These are phyloP conservation scores for Anolis carolinensis DNA, from an alignment of 2,113 vertebrate species.

Conservation along the genomic window DNA sequence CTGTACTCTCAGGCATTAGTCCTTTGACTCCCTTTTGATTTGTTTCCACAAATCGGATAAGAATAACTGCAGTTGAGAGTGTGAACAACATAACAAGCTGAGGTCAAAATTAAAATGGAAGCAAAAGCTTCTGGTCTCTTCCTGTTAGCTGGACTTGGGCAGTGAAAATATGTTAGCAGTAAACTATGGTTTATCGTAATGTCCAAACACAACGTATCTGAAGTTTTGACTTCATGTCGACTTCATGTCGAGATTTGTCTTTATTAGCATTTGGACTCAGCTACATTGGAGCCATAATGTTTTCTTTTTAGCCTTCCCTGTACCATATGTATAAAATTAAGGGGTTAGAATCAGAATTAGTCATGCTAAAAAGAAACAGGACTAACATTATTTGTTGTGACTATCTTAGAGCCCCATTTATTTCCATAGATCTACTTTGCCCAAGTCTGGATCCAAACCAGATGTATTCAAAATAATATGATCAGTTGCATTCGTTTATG, in stretches of 20 bases:
- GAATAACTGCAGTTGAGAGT: not conserved
- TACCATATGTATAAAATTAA: not conserved
- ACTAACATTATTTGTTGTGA: not conserved
- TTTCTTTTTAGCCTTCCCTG: not conserved
- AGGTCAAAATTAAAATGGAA: not conserved
- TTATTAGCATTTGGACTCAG: not conserved
- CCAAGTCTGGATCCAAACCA: not conserved
- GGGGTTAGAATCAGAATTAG: not conserved
- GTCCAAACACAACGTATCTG: not conserved
- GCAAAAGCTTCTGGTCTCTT: not conserved
- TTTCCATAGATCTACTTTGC: not conserved
- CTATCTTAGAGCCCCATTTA: not conserved
- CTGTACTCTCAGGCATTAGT: not conserved
- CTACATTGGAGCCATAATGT: not conserved
- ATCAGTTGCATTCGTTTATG: not conserved
- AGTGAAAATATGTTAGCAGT: too few species aligned
- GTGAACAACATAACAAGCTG: not conserved
- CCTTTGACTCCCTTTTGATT: not conserved
- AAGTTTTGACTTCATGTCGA: not conserved
- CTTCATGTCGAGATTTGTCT: not conserved
- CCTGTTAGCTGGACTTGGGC: not conserved
- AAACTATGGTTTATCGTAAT: not conserved
- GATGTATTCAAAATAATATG: not conserved
- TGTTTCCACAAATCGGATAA: not conserved
- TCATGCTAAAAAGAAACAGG: not conserved